Evolutionary conservation across 2,113 vertebrate species (phyloP), one percentile per base, ranked within the genome.

Genomic region (Charadrius vociferus): DNA sequence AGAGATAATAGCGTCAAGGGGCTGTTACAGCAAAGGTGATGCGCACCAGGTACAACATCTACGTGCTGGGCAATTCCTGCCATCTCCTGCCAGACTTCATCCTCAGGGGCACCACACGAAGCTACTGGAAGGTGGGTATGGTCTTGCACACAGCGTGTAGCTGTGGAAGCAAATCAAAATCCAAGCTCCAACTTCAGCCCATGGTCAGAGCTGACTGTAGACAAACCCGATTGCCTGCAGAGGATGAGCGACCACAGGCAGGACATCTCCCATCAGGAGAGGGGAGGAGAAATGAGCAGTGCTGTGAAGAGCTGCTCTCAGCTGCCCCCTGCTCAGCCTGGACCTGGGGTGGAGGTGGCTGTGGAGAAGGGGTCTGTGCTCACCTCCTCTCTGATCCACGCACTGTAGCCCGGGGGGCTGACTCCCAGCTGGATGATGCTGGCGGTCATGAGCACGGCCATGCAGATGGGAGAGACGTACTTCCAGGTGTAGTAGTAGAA

Each of bases 401-500:
- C 99, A 1, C 99, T 99, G 97, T 99, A 99, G 56, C 99, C 99
- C 0, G 99, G 99, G 5, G 99, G 99, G 27, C 98, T 99, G 95
- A 99, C 81, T 7, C 98, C 99, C 98, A 99, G 99, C 96, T 99
- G 99, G 32, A 99, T 98, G 93, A 99, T 92, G 62, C 99, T 99
- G 97, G 99, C 98, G 0, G 81, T 80, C 89, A 99, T 99, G 43
- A 99, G 99, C 80, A 99, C 88, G 4, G 99, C 97, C 98, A 99
- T 98, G 86, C 99, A 98, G 58, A 99, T 97, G 3, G 99, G 99
- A 7, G 99, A 99, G 80, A 99, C 98, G 3, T 99, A 99, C 97
- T 99, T 99, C 99, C 99, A 99, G 98, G 99, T 98, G 97, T 99
- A 99, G 98, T 98, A 99, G 87, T 99, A 99, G 97, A 99, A 99